Base-by-base conservation (phyloP, 1,140 invertebrate genomes). In the Lamellibrachia luymesi region DNA sequence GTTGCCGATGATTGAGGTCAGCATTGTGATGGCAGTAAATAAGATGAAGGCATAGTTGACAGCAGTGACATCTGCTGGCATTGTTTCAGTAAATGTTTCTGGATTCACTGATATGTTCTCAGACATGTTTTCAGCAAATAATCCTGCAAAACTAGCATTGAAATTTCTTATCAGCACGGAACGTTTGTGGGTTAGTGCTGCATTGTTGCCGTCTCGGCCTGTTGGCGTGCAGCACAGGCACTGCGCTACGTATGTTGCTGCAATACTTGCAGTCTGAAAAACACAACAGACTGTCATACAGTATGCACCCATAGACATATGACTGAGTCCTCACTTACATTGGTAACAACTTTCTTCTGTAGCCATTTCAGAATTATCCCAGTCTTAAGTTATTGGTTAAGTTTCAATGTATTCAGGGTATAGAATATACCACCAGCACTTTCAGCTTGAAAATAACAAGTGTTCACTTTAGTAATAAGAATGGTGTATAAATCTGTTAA, bases 1-100 rank as follows among this genome's bases (percentile, higher is more conserved):
- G 90, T 93, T 93, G 22, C 93, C 90, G n/a, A 52, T n/a, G 17
- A 92, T 51, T 17, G 50, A 10, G 10, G 51, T 52, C n/a, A 17
- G 17, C 92, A 92, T 92, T n/a, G n/a, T 56, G 51, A 91, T 49
- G 91, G 17, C 13, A 4, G 17, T 38, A 13, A 91, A 4, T 51
- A 91, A 4, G 64, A 80, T 17, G 13, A 80, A 80, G 0, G 4
- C 64, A 80, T 80, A 80, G 64, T 22, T 80, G 64, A 8, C 64
- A 4, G 0, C 64, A 10, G 64, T 2, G 17, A 0, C 64, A 22
- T 80, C 8, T 8, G 64, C 5, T 17, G 64, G 13, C 64, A 80
- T 22, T 80, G 64, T 8, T 80, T 80, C 64, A 4, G 17, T 10
- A 80, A 17, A 17, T 4, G 64, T 80, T 80, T 80, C 64, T 10